Base-by-base conservation (phyloP, 1,140 invertebrate species). In the Zaprionus lachaisei region DNA sequence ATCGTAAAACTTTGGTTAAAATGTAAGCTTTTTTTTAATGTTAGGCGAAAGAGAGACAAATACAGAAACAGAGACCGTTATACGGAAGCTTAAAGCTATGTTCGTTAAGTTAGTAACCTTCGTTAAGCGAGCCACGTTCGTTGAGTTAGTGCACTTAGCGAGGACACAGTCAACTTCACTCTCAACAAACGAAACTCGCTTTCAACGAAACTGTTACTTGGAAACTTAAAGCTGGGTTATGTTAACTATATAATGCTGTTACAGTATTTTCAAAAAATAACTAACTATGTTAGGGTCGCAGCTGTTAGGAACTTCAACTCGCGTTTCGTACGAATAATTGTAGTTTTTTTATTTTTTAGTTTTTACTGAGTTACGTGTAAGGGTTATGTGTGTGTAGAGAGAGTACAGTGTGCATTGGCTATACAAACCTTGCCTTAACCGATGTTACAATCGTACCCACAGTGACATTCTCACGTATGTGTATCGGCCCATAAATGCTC, bases 401-500 rank as follows among this genome's bases (percentile, higher is more conserved):
- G 57, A 57, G 38, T 65, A 38, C 69, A 54, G 60, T 58, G 65
- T 67, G 56, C 67, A 60, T 80, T 86, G 80, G 78, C 72, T 78
- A 96, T 97, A 98, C 97, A 96, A 97, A 98, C 97, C 97, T 98
- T 95, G 97, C 97, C 96, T 98, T 98, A 94, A 98, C 96, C 94
- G 97, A 96, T 94, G 97, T 98, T 95, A 99, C 97, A 95, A 97
- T 96, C 94, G 97, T 98, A 96, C 98, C 97, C 95, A 98, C 97
- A 96, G 97, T 98, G 95, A 98, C 97, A 96, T 98, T 98, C 97
- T 99, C 98, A 96, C 96, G 96, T 95, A 98, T 97, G 95, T 96
- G 96, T 95, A 97, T 97, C 94, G 97, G 97, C 94, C 97, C 97
- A 95, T 98, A 98, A 94, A 97, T 95, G 94, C 95, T 95, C 94